Percentiles rank a stretch among this genome's conserved stretches.
Evolutionary conservation across 2,888 invertebrate genomes (phyloP).

Genomic region (Alcis repandata): DNA sequence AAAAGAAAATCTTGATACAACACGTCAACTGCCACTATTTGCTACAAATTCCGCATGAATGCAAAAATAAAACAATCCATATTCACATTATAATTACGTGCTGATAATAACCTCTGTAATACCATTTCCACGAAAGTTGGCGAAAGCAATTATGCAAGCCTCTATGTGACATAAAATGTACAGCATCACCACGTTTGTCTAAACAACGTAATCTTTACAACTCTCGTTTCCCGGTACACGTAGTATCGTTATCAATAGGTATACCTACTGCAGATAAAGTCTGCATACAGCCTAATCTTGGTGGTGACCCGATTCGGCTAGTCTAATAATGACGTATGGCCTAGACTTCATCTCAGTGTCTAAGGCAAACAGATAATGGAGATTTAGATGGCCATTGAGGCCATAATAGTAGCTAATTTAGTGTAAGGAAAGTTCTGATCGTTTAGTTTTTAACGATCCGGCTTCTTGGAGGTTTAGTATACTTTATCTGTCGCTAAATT

Average conservation of each 20-base stretch:
- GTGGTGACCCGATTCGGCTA: slow-evolving; percentile 76
- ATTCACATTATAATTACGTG: slow-evolving; percentile 12
- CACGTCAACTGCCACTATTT: not conserved
- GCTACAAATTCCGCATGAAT: not conserved
- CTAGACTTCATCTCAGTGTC: slow-evolving; percentile 71
- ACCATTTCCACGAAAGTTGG: slow-evolving; percentile 7
- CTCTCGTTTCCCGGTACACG: slow-evolving; percentile 71
- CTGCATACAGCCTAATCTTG: slow-evolving; percentile 73
- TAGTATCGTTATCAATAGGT: slow-evolving; percentile 63
- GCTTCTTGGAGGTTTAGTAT: too few relatives aligned
- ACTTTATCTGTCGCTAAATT: too few relatives aligned
- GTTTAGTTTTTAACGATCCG: not conserved
- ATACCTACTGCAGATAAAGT: slow-evolving; percentile 58
- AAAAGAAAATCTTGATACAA: not conserved
- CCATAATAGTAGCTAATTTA: slow-evolving; percentile 45
- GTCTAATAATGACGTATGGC: slow-evolving; percentile 79
- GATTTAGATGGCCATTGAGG: slow-evolving; percentile 68
- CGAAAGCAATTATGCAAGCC: slow-evolving; percentile 22
- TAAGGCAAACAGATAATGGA: slow-evolving; percentile 75
- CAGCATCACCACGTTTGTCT: slow-evolving; percentile 52
- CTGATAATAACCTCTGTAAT: not conserved
- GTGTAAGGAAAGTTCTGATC: slow-evolving; percentile 31
- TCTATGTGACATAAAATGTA: slow-evolving; percentile 36
- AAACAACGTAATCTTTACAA: slow-evolving; percentile 73
- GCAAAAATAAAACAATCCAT: not conserved